Evolutionary conservation across 2,113 vertebrate genomes (phyloP).

Genomic region (Trichechus manatus): DNA sequence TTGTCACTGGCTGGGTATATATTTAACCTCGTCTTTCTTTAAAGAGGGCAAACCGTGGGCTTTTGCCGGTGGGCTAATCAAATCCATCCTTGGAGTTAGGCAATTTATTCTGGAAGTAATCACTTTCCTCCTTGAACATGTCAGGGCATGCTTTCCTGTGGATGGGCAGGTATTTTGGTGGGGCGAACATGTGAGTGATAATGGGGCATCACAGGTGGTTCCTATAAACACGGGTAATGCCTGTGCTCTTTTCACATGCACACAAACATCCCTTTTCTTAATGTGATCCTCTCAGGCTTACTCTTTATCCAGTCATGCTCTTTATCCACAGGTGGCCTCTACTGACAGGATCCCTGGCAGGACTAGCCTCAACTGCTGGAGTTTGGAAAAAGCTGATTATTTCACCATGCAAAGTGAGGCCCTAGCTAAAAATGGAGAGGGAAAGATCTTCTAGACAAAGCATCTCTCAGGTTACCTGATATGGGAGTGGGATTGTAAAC

Average conservation of each 20-base stretch:
- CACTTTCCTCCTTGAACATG: constrained; percentile 5
- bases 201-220: not conserved
- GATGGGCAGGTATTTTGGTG: not conserved
- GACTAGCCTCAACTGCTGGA: not conserved
- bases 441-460: not conserved
- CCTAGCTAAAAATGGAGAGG: not conserved
- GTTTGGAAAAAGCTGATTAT: not conserved
- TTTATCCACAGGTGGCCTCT: not conserved
- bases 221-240: not conserved
- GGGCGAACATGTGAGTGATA: not conserved
- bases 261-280: not conserved
- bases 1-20: constrained; percentile 40
- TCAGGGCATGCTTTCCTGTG: not conserved
- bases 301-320: not conserved
- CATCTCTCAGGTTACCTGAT: not conserved
- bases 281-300: not conserved
- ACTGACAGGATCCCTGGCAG: not conserved
- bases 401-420: not conserved
- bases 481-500: not conserved
- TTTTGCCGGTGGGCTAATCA: constrained; percentile 60
- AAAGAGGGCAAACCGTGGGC: constrained; percentile 69
- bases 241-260: not conserved
- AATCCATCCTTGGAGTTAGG: constrained; percentile 12
- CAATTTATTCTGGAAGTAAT: constrained; percentile 69
- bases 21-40: constrained; percentile 67